Percentiles rank a stretch among this genome's conserved stretches.
Evolutionary conservation across 2,888 invertebrate genomes (phyloP).

Genomic region (Plagiodera versicolora): DNA sequence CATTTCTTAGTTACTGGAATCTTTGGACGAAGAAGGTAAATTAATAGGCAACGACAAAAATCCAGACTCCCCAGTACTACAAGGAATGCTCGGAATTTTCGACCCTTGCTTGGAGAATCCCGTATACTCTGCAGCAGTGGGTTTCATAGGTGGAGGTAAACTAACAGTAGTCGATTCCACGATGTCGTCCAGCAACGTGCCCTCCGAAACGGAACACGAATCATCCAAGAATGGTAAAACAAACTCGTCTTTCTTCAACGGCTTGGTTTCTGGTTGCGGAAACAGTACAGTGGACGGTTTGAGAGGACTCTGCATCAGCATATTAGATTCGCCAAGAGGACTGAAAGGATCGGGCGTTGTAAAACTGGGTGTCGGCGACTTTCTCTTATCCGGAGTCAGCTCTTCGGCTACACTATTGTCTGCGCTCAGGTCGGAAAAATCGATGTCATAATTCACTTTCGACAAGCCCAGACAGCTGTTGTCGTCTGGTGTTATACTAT

Average conservation of each 20-base stretch:
- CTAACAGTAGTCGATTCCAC: constrained; percentile 38
- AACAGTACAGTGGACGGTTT: constrained; percentile 43
- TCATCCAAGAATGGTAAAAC: constrained; percentile 41
- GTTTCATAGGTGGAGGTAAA: constrained; percentile 50
- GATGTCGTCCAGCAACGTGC: constrained; percentile 44
- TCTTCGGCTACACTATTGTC: constrained; percentile 71
- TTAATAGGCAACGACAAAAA: not conserved
- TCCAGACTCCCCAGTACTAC: constrained; percentile 61
- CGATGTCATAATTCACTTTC: constrained; percentile 76
- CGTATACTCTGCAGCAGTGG: constrained; percentile 57
- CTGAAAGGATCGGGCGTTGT: constrained; percentile 60
- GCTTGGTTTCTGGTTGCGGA: constrained; percentile 19
- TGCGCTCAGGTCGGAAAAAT: constrained; percentile 72
- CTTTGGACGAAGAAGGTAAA: constrained; percentile 4
- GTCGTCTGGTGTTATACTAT: constrained; percentile 66
- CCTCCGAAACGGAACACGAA: constrained; percentile 27
- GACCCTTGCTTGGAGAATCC: constrained; percentile 64
- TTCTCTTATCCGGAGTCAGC: constrained; percentile 49
- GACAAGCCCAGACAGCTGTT: constrained; percentile 65
- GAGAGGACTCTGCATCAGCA: constrained; percentile 48
- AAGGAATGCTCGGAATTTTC: constrained; percentile 67
- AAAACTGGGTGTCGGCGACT: constrained; percentile 44
- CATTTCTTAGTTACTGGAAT: not conserved
- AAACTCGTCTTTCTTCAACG: constrained; percentile 37
- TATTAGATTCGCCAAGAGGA: constrained; percentile 55